Evolutionary conservation across 37 sponge, comb jelly and placozoan genomes (phyloP), one percentile per base, ranked within the genome.

Genomic region (Hexactinellida sp.): DNA sequence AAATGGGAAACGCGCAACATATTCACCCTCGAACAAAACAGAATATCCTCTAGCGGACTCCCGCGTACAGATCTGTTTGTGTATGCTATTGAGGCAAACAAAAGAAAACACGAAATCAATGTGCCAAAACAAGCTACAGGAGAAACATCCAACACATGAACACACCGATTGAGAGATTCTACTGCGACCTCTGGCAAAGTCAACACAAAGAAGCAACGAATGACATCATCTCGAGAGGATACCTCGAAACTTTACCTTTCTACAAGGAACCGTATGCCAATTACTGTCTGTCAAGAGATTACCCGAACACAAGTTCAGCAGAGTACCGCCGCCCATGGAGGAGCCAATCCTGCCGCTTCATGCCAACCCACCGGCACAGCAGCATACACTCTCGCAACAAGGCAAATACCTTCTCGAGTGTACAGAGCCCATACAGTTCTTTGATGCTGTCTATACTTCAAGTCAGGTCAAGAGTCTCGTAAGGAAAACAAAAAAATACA

Each of bases 81-180:
- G 13, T n/a, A 21, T 63, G 76, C 76, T 21, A 63, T 63, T 23
- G 76, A 63, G 13, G 52, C 52, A 47, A 47, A 47, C 16, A 47
- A 47, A 47, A n/a, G n/a, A 23, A 63, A 63, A 63, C 76, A 63
- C 3, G 32, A 5, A 21, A 7, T 21, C 76, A 63, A n/a, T 5
- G 3, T 23, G 76, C 25, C 3, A 63, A 63, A 23, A 7, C 76
- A 63, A 63, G 13, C 76, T 7, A 23, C 30, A 7, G 76, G 5
- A 63, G 30, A 63, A 21, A 23, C 13, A 7, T 63, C 5, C 30
- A 7, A 23, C 3, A 63, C 19, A 21, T 63, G 76, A 63, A 7
- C 13, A 32, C 76, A 63, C 76, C 76, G 34, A 63, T 63, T 63
- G 76, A 63, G 76, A 7, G 76, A 63, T 63, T 63, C 76, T 63